Base-by-base conservation (phyloP, 2,113 vertebrate species). In the Anthoscopus minutus region DNA sequence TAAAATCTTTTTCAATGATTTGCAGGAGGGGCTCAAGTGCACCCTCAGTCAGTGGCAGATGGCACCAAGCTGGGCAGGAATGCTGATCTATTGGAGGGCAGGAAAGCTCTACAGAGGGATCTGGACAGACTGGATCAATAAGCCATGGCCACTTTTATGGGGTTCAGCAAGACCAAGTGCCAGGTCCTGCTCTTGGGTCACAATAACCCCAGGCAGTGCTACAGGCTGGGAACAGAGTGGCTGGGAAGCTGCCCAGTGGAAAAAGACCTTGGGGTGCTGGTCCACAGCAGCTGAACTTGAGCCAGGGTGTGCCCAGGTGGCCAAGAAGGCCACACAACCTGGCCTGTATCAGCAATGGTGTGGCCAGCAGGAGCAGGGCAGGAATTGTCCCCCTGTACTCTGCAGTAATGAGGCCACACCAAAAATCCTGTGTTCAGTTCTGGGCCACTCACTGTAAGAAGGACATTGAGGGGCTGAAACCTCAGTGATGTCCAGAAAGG, bases 341-440 rank as follows among this genome's bases (percentile, higher is more conserved):
- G 73, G 47, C 38, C n/a, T 70, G 56, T 1, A 3, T 7, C 38
- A 53, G 64, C 4, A 69, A 14, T 20, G 7, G n/a, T 25, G n/a
- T 54, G 40, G 20, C n/a, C 65, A 70, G 64, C 38, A 78, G 56
- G 47, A 40, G 0, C 18, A 70, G n/a, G 31, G 20, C 64, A 61
- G 40, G 13, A 38, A 61, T 24, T 45, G 23, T 24, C 7, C 53
- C 9, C 16, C 13, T 62, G 40, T 15, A 9, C 24, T 35, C 0
- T 0, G 65, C 8, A 47, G 24, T 47, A 10, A 9, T 54, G 47
- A 62, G 19, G n/a, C 15, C 0, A 0, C 40, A 54, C 9, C 47
- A 47, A 13, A 20, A n/a, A 14, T 40, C 4, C n/a, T 40, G n/a
- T 21, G 24, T 11, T 3, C 40, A 45, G 13, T 3, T 70, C 47